Evolutionary conservation across 2,888 invertebrate genomes (phyloP).

Genomic region (Auanema freiburgensis): DNA sequence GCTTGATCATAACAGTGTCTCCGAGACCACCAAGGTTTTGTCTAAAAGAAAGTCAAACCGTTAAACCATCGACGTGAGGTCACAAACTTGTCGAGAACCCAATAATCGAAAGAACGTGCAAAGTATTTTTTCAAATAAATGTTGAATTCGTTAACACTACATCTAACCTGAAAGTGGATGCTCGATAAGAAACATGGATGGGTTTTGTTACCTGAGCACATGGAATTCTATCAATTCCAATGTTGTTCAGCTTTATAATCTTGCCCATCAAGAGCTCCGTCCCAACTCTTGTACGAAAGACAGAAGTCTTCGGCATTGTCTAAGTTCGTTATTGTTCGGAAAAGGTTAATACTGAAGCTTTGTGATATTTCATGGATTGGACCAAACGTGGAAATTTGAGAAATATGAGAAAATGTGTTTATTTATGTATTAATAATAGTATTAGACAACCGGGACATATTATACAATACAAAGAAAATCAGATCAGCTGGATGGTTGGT

Average conservation of each 20-base stretch:
- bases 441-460: background rate
- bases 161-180: conserved; percentile 44
- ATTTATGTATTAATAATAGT: background rate
- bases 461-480: background rate
- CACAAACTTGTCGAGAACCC: conserved; percentile 53
- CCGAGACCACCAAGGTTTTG: conserved; percentile 41
- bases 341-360: background rate
- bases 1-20: conserved; percentile 54
- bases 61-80: background rate
- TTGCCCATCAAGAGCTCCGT: conserved; percentile 53
- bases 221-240: conserved; percentile 55
- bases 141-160: conserved; percentile 58
- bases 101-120: conserved; percentile 53
- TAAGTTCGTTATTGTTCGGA: background rate
- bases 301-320: conserved; percentile 41
- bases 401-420: background rate
- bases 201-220: conserved; percentile 44
- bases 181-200: background rate
- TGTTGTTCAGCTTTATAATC: conserved; percentile 51
- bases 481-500: background rate
- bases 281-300: conserved; percentile 42
- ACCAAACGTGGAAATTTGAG: background rate
- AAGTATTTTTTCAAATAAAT: conserved; percentile 59
- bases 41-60: conserved; percentile 14
- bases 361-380: background rate